Base-by-base conservation (phyloP, 2,797 vertebrate species). In the Podarcis lilfordi region DNA sequence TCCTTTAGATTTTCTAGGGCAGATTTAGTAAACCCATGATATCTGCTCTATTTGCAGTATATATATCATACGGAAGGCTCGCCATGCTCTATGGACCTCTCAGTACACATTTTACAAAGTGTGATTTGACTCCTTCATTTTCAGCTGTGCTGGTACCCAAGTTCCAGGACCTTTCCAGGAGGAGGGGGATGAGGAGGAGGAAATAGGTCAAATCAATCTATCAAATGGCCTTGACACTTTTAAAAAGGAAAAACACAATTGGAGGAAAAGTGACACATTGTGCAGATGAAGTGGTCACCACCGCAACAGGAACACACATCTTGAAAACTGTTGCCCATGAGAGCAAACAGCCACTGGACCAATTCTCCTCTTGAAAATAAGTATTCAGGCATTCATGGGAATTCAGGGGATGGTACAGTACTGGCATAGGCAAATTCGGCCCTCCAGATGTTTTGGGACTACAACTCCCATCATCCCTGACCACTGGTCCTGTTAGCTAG, bases 191-290 rank as follows among this genome's bases (percentile, higher is more conserved):
- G 50, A 45, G 25, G 69, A 6, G 23, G 21, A 89, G 35, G 43
- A 80, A 76, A 68, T 74, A 88, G n/a, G 29, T 76, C 69, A 80
- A 69, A 32, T 40, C 69, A 66, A 89, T 85, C 82, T 27, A 85
- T 89, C 88, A 89, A 89, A 77, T 64, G 61, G 68, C 35, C 32
- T 15, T 40, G 86, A 83, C 75, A 61, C 45, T 88, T 89, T 72
- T 45, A 72, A 45, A 89, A 84, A 89, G 69, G 37, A 45, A 89
- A 85, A 17, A 74, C 37, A 89, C 82, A 89, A 89, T 80, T 35
- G 45, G 66, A 80, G 88, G 88, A 80, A 89, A 80, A 84, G 77
- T 80, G 82, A 84, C 87, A 88, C 76, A 84, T 69, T 43, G 37
- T 45, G 64, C 82, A 64, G 71, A 84, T 37, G 29, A 43, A 85